Base-by-base conservation (phyloP, 2,888 invertebrate species). In the Euplagia quadripunctaria region DNA sequence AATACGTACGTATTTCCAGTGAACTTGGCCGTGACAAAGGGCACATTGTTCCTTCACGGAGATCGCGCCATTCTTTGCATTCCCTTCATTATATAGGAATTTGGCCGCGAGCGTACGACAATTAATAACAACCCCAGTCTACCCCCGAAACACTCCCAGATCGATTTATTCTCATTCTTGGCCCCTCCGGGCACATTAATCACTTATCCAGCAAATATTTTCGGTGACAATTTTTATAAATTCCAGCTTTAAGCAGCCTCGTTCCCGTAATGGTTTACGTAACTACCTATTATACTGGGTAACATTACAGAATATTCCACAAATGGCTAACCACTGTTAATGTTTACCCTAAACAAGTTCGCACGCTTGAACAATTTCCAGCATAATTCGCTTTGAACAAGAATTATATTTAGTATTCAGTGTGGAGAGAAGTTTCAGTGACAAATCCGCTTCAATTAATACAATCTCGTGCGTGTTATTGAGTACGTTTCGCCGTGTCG, bases 61-160 rank as follows among this genome's bases (percentile, higher is more conserved):
- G 80, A 82, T 79, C 83, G 81, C 81, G 77, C 79, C 82, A 85
- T 86, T 86, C 86, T 86, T 86, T 78, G 77, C 79, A 83, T 81
- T 73, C 80, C 80, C 79, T 85, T 86, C 88, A 87, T 87, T 87
- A 86, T 79, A 74, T 68, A 80, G 77, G 84, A 81, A 87, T 86
- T 82, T 78, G 80, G 82, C 77, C 76, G 81, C 80, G 80, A 73
- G 51, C 81, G 80, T 74, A 82, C 78, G 75, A 85, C 82, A 86
- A 87, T 87, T 87, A 87, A 86, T 86, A 86, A 85, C 82, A 84
- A 74, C 81, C 76, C 77, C 76, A 63, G 69, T 43, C 72, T 76
- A 52, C 55, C 77, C 79, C 83, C 73, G 68, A 74, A 79, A 80
- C 78, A 83, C 81, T 79, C 79, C 74, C 84, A 79, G 77, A 85